phyloP scores from a whole-genome alignment of 92 coral and sea anemone species.

The Epizoanthus illoricatus region DNA sequence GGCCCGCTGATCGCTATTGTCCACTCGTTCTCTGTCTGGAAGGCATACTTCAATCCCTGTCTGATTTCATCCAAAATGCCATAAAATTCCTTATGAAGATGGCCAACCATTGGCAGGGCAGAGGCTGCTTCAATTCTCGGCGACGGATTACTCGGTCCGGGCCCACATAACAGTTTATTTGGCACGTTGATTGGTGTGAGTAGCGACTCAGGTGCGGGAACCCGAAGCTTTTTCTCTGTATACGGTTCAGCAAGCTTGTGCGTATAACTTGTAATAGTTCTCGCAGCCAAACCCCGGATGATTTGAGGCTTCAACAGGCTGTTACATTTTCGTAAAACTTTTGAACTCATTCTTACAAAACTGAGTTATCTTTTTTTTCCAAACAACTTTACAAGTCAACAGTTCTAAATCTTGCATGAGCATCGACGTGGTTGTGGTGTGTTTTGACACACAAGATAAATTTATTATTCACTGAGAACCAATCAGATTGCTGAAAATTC shows the following conservation, averaged over 20 bases:
- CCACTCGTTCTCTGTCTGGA: slow-evolving; percentile 86
- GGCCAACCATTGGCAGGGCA: slow-evolving; percentile 90
- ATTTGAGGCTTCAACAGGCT: slow-evolving; percentile 23
- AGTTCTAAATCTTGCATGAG: background rate
- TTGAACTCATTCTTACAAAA: slow-evolving; percentile 8
- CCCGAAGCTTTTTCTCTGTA: slow-evolving; percentile 41
- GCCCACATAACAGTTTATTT: slow-evolving; percentile 85
- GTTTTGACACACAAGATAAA: background rate
- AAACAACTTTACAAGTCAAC: background rate
- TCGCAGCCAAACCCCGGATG: slow-evolving; percentile 19
- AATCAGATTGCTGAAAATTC: slow-evolving; percentile 7
- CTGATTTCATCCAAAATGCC: slow-evolving; percentile 83
- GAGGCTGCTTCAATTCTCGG: slow-evolving; percentile 80
- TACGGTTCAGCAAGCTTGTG: slow-evolving; percentile 34
- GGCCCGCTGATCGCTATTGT: slow-evolving; percentile 93
- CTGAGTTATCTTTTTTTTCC: background rate
- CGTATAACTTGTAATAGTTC: slow-evolving; percentile 25
- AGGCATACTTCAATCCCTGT: slow-evolving; percentile 83
- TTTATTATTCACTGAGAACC: background rate
- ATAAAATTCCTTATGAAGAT: slow-evolving; percentile 82
- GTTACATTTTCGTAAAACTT: slow-evolving; percentile 29
- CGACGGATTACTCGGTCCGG: slow-evolving; percentile 95
- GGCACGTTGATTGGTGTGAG: slow-evolving; percentile 83
- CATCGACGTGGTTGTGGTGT: background rate
- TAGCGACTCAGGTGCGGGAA: slow-evolving; percentile 74